Evolutionary conservation across 1,140 invertebrate species (phyloP).

Genomic region (Leptoteleia sp.): DNA sequence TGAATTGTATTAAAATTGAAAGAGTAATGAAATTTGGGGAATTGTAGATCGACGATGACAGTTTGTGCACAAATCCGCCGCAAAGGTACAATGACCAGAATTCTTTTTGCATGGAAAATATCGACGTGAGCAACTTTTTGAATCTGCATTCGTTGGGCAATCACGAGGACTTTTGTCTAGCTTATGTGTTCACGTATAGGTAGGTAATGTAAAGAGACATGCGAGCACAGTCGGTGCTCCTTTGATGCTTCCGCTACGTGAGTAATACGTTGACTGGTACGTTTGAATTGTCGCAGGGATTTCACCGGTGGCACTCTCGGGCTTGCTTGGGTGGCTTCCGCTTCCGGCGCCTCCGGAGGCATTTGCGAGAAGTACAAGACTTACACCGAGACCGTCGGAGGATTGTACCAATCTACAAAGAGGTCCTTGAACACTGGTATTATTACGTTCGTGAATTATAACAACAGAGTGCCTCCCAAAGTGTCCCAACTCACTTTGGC

Average conservation of each 20-base stretch:
- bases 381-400: constrained; percentile 96
- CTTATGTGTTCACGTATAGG: constrained; percentile 98
- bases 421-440: constrained; percentile 99
- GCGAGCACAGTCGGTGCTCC: constrained; percentile 26
- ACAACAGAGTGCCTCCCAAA: constrained; percentile 96
- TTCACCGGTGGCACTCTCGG: constrained; percentile 98
- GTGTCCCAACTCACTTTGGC: constrained; percentile 98
- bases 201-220: constrained; percentile 69
- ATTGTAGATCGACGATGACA: constrained; percentile 92
- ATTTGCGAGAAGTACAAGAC: constrained; percentile 99
- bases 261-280: constrained; percentile 42
- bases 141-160: constrained; percentile 98
- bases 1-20: too few relatives aligned
- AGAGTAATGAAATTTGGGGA: neutral
- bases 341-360: constrained; percentile 97
- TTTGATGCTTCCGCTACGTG: constrained; percentile 25
- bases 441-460: constrained; percentile 99
- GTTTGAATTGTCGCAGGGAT: constrained; percentile 83
- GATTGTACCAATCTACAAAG: constrained; percentile 95
- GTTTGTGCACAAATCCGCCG: constrained; percentile 86
- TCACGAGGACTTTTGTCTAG: constrained; percentile 98
- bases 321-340: constrained; percentile 98
- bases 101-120: constrained; percentile 98
- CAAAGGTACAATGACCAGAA: constrained; percentile 88
- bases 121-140: constrained; percentile 99